These are phyloP conservation scores for Hyla sarda DNA, from an alignment of 2,113 vertebrate genomes.

Conservation along the genomic window DNA sequence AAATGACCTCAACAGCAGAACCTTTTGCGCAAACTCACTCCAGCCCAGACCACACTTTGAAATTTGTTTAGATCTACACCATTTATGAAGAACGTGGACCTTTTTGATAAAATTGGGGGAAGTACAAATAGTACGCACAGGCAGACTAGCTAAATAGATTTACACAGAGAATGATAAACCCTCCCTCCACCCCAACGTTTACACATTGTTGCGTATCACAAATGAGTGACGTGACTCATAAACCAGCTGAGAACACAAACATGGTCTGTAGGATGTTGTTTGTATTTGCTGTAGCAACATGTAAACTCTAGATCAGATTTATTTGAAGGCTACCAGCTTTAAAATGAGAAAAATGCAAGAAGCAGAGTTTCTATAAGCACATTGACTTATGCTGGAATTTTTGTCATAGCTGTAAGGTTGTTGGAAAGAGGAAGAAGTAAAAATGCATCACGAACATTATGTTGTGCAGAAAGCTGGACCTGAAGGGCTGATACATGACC, in stretches of 20 bases:
- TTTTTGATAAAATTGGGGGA: too few species aligned
- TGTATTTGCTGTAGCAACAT: background rate
- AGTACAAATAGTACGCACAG: too few species aligned
- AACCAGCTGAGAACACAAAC: background rate
- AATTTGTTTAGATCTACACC: too few species aligned
- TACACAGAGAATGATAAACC: too few species aligned
- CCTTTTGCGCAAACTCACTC: too few species aligned
- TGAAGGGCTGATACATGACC: background rate
- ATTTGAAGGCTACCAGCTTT: background rate
- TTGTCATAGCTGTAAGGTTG: too few species aligned
- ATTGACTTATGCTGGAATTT: background rate
- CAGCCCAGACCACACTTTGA: too few species aligned
- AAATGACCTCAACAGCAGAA: too few species aligned
- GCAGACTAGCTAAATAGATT: too few species aligned
- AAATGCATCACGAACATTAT: background rate
- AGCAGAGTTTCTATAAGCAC: background rate
- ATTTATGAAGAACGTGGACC: too few species aligned
- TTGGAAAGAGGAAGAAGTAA: background rate
- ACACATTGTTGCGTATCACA: too few species aligned
- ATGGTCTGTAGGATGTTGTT: background rate
- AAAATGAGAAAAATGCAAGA: background rate
- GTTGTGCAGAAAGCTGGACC: background rate
- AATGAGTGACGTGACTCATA: background rate
- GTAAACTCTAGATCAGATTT: background rate
- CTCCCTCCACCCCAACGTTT: too few species aligned